Percentiles rank a stretch among this genome's conserved stretches.
Conservation (phyloP, 2,888 invertebrate genomes). For the Ptychoptera albimana region DNA sequence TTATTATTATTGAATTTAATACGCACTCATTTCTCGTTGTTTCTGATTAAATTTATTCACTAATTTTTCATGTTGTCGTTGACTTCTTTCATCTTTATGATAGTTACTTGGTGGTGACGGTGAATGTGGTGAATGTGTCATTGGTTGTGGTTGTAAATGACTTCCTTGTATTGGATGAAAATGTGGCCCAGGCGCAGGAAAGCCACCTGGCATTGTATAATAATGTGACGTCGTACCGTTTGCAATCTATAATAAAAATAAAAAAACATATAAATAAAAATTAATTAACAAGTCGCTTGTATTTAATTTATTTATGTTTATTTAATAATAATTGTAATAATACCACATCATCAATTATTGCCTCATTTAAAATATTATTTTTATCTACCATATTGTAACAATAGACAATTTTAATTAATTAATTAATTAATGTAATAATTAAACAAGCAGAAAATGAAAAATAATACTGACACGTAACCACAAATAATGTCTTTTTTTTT, state of each 20-base stretch:
- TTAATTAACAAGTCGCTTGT: background rate
- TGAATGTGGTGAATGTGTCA: slow-evolving; percentile 51
- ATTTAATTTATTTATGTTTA: slow-evolving; percentile 6
- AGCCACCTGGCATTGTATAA: slow-evolving; percentile 41
- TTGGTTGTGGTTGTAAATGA: slow-evolving; percentile 26
- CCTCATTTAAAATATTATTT: too few species aligned
- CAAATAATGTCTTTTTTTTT: too few species aligned
- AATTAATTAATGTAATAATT: too few species aligned
- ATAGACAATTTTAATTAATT: too few species aligned
- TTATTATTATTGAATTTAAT: too few species aligned
- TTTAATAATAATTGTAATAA: too few species aligned
- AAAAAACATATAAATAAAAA: slow-evolving; percentile 7
- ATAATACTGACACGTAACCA: too few species aligned
- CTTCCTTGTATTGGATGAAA: slow-evolving; percentile 23
- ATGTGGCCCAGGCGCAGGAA: slow-evolving; percentile 32
- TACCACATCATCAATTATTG: too few species aligned
- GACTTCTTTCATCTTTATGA: slow-evolving; percentile 65
- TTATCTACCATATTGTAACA: too few species aligned
- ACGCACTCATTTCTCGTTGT: slow-evolving; percentile 39
- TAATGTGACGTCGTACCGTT: slow-evolving; percentile 57
- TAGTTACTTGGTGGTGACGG: slow-evolving; percentile 44
- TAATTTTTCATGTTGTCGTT: slow-evolving; percentile 60
- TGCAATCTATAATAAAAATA: slow-evolving; percentile 41
- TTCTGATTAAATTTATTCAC: slow-evolving; percentile 60
- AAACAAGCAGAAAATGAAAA: too few species aligned